These are phyloP conservation scores for Lithobius niger DNA, from an alignment of 1,140 invertebrate species.

Conservation along the genomic window DNA sequence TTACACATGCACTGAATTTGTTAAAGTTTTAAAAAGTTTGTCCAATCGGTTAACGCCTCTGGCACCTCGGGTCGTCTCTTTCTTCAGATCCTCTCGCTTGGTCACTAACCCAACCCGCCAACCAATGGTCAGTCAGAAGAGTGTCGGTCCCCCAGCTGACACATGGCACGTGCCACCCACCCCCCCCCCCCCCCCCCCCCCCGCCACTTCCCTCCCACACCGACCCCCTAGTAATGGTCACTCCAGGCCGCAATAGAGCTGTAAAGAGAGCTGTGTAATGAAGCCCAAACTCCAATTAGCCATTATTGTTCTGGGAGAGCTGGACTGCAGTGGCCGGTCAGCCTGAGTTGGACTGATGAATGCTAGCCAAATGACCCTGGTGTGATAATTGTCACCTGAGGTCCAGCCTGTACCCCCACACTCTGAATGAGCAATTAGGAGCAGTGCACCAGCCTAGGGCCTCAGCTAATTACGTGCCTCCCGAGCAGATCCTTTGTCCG, in stretches of 20 bases:
- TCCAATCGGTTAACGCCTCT: no score
- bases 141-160: conserved; percentile 3
- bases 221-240: background rate
- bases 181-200: background rate
- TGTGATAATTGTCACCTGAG: conserved; percentile 11
- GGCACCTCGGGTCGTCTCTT: no score
- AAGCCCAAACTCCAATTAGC: conserved; percentile 10
- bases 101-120: no score
- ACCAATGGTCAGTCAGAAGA: no score
- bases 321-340: background rate
- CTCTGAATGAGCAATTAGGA: conserved; percentile 9
- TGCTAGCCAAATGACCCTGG: conserved; percentile 9
- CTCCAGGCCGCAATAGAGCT: conserved; percentile 9
- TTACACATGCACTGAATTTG: no score
- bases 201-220: background rate
- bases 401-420: background rate
- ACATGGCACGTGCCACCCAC: background rate
- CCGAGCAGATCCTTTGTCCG: no score
- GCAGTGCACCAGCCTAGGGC: no score
- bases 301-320: conserved; percentile 9
- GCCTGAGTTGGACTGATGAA: background rate
- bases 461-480: no score
- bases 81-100: no score
- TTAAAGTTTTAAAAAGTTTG: no score
- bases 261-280: conserved; percentile 7